These are phyloP conservation scores for Sarcoramphus papa DNA, from an alignment of 2,797 vertebrate genomes.

Conservation along the genomic window DNA sequence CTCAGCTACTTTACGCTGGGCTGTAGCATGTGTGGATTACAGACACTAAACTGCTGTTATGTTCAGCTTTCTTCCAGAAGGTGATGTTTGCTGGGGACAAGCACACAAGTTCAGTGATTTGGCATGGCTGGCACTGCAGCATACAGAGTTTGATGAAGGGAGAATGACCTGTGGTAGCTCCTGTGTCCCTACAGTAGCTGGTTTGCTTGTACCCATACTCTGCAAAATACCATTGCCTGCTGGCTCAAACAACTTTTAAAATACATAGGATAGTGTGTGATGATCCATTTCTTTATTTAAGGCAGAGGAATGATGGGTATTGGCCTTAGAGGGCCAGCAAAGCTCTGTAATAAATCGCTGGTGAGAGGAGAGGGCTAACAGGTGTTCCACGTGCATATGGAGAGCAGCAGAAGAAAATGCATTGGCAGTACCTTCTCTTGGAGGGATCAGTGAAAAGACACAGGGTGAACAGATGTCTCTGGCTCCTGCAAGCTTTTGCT, in stretches of 20 bases:
- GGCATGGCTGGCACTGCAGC: background rate
- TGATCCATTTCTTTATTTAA: background rate
- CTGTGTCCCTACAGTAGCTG: background rate
- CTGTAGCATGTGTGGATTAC: background rate
- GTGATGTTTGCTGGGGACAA: background rate
- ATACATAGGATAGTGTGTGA: background rate
- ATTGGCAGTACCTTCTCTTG: background rate
- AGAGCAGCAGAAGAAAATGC: background rate
- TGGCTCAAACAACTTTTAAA: background rate
- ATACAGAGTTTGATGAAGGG: background rate
- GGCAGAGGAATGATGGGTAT: background rate
- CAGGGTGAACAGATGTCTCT: background rate
- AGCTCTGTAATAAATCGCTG: background rate
- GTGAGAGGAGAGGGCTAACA: background rate
- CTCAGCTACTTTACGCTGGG: background rate
- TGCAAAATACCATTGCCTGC: background rate
- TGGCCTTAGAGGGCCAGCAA: background rate
- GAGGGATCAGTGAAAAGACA: background rate
- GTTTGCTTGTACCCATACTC: accelerated
- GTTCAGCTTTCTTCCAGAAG: background rate
- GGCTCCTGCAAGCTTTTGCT: background rate
- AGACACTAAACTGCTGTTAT: background rate
- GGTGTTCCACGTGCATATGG: background rate
- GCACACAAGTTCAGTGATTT: background rate
- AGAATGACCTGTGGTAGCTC: background rate